Conservation (phyloP, 2,888 invertebrate species). For the Thymelicus acteon region DNA sequence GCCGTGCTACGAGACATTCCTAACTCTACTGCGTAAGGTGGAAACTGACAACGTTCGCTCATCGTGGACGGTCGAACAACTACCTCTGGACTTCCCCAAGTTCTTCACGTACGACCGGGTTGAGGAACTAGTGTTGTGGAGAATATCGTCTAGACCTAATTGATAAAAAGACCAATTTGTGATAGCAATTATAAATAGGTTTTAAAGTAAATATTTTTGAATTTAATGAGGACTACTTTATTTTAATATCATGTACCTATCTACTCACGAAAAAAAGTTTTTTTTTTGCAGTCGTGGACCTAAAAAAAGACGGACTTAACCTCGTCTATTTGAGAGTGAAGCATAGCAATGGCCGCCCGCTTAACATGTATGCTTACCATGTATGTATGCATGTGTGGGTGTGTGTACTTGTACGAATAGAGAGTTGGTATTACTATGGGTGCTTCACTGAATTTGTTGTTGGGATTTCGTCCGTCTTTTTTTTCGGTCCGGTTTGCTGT, state of each 20-base stretch:
- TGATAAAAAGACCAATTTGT: slow-evolving; percentile 47
- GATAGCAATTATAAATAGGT: slow-evolving; percentile 50
- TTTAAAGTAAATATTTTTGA: slow-evolving; percentile 7
- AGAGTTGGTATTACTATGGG: no score
- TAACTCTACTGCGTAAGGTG: slow-evolving; percentile 84
- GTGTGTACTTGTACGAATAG: no score
- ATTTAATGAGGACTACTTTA: not conserved
- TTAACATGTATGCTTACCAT: no score
- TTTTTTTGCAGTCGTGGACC: no score
- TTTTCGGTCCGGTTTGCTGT: no score
- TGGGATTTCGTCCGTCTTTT: no score
- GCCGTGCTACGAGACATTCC: slow-evolving; percentile 94
- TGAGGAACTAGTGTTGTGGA: slow-evolving; percentile 90
- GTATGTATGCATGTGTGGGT: no score
- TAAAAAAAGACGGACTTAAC: no score
- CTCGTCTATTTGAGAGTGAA: no score
- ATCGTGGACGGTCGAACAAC: slow-evolving; percentile 85
- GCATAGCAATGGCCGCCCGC: no score
- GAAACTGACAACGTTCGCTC: slow-evolving; percentile 69
- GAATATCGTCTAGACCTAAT: slow-evolving; percentile 79
- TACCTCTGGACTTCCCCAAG: slow-evolving; percentile 90
- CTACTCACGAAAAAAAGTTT: no score
- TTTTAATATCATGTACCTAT: slow-evolving; percentile 16
- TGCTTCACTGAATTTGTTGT: no score
- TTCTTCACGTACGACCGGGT: slow-evolving; percentile 93